A percentile compares a stretch with the other conserved stretches of the same genome.
These are phyloP conservation scores for Pemphredon lugubris DNA, from an alignment of 2,888 invertebrate genomes.

Conservation along the genomic window DNA sequence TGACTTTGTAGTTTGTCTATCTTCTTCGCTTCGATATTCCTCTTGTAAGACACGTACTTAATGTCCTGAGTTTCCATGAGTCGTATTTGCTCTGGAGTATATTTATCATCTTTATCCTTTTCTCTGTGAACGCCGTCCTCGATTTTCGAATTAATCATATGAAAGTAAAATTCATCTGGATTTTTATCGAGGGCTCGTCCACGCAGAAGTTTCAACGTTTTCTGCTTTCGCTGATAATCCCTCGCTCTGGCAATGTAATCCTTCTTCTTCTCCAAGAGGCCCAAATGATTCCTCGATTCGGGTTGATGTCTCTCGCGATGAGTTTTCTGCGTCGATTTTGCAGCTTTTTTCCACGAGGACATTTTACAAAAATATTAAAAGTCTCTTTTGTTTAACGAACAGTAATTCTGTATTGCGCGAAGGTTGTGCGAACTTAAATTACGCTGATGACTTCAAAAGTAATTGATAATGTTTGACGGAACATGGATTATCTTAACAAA, in stretches of 20 bases:
- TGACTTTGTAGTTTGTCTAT: conserved; percentile 88
- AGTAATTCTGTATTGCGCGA: too few species aligned
- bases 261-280: conserved; percentile 93
- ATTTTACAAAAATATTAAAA: conserved; percentile 81
- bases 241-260: conserved; percentile 91
- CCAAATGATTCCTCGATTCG: conserved; percentile 88
- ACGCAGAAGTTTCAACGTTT: conserved; percentile 90
- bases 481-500: too few species aligned
- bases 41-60: conserved; percentile 93
- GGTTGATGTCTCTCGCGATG: conserved; percentile 94
- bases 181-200: conserved; percentile 95
- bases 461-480: too few species aligned
- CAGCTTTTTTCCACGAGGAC: conserved; percentile 95
- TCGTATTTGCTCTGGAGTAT: conserved; percentile 91
- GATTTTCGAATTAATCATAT: conserved; percentile 95
- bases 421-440: too few species aligned
- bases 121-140: conserved; percentile 85
- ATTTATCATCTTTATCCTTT: conserved; percentile 86
- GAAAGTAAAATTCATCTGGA: conserved; percentile 99
- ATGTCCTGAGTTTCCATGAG: conserved; percentile 96
- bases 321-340: conserved; percentile 91
- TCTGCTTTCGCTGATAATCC: conserved; percentile 91
- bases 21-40: conserved; percentile 91
- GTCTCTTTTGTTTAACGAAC: too few species aligned
- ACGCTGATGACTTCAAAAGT: too few species aligned